Conservation (phyloP, 2,888 invertebrate genomes). For the Cephus pulcher region DNA sequence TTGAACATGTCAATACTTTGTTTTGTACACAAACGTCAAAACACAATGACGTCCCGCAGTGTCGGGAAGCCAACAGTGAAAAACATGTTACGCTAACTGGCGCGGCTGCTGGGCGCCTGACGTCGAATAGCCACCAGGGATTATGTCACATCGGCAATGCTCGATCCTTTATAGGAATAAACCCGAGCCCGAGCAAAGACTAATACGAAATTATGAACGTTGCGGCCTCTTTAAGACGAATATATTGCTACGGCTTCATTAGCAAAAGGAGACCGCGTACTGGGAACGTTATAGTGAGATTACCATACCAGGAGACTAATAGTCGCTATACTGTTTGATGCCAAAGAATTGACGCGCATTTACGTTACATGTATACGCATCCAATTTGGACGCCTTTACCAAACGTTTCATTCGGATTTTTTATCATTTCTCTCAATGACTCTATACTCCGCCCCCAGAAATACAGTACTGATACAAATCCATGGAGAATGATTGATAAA, state of each 20-base stretch:
- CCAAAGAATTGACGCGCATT: not conserved
- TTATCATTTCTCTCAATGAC: not conserved
- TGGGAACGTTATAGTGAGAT: not conserved
- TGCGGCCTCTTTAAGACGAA: constrained; percentile 24
- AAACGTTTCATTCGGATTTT: not conserved
- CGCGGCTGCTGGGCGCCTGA: constrained; percentile 42
- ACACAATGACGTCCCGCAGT: constrained; percentile 47
- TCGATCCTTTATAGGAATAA: not conserved
- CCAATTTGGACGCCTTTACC: not conserved
- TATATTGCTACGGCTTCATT: constrained; percentile 31
- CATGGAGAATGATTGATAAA: not conserved
- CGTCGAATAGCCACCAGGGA: constrained; percentile 48
- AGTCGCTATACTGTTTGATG: not conserved
- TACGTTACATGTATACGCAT: not conserved
- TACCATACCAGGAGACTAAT: not conserved
- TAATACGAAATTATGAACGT: constrained; percentile 4
- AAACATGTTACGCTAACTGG: constrained; percentile 43
- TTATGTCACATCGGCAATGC: constrained; percentile 40
- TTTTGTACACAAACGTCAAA: constrained; percentile 61
- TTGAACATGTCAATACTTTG: constrained; percentile 57
- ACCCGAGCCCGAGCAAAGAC: constrained; percentile 1
- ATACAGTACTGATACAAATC: not conserved
- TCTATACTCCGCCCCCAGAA: not conserved
- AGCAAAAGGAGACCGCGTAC: constrained; percentile 14
- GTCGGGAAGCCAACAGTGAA: constrained; percentile 41